A percentile compares a stretch with the other conserved stretches of the same genome.
phyloP scores from a whole-genome alignment of 2,113 vertebrate genomes.

The Macrotis lagotis region DNA sequence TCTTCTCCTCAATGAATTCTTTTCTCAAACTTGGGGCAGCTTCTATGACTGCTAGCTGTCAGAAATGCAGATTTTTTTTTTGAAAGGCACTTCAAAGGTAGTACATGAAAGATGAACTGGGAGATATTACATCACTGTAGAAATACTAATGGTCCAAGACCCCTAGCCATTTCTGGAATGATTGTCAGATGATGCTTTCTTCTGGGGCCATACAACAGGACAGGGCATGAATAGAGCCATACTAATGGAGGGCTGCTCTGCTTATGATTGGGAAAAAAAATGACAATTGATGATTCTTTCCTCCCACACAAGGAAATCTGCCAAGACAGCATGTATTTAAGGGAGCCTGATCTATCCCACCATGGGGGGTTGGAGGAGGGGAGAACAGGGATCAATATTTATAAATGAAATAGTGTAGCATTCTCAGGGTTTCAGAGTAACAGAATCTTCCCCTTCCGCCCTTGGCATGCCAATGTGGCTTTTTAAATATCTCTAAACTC shows the following conservation, averaged over 20 bases:
- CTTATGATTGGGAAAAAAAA: neutral
- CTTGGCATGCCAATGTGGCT: slow-evolving; percentile 45
- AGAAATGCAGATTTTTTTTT: neutral
- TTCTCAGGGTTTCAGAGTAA: slow-evolving; percentile 53
- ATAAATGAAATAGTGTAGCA: slow-evolving; percentile 59
- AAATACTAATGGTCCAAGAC: neutral
- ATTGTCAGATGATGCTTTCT: neutral
- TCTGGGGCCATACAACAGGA: neutral
- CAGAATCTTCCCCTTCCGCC: slow-evolving; percentile 63
- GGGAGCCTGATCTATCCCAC: neutral
- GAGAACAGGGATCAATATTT: slow-evolving; percentile 64
- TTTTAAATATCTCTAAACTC: slow-evolving; percentile 50
- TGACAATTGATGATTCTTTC: neutral
- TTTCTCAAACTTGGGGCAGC: neutral
- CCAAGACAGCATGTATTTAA: neutral
- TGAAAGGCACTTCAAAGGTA: neutral
- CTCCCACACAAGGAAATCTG: neutral
- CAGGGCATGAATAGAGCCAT: neutral
- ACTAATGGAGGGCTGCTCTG: no score
- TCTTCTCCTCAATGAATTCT: neutral
- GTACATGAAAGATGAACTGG: neutral
- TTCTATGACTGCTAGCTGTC: neutral
- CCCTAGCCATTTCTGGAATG: accelerated
- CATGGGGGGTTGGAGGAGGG: neutral
- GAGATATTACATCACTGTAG: neutral